Percentiles rank a stretch among this genome's conserved stretches.
phyloP scores from a whole-genome alignment of 2,113 vertebrate species.

The Xiphorhynchus elegans region DNA sequence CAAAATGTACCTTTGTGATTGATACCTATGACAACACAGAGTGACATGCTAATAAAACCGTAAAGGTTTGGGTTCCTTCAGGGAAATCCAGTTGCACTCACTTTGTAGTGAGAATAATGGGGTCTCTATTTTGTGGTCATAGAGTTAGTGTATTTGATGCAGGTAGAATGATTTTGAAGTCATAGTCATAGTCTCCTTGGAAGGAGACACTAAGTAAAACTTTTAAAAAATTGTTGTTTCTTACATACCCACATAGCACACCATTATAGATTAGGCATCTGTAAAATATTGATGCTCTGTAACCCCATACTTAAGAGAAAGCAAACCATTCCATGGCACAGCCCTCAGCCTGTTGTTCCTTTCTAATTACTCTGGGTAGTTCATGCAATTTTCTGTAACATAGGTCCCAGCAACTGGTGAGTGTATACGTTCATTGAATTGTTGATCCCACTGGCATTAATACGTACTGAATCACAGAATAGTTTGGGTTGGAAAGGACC shows the following conservation, averaged over 20 bases:
- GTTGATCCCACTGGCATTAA: not conserved
- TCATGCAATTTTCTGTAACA: not conserved
- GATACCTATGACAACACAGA: constrained; percentile 69
- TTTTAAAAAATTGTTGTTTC: not conserved
- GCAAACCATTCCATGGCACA: not conserved
- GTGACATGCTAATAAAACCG: constrained; percentile 68
- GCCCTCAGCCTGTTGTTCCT: not conserved
- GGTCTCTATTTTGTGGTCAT: constrained; percentile 15
- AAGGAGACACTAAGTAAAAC: not conserved
- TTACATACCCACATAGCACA: too few relatives aligned
- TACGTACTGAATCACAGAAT: not conserved
- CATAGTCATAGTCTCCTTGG: not conserved
- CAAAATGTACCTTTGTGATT: constrained; percentile 66
- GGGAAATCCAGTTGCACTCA: constrained; percentile 65
- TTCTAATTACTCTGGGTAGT: not conserved
- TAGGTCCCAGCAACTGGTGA: not conserved
- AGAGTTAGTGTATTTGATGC: constrained; percentile 42
- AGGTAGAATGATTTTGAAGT: constrained; percentile 60
- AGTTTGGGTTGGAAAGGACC: not conserved
- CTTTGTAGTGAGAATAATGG: constrained; percentile 61
- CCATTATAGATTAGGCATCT: not conserved
- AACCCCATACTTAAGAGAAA: not conserved
- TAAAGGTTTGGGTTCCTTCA: constrained; percentile 49
- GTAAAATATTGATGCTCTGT: not conserved
- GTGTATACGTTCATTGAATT: not conserved